Evolutionary conservation across 2,797 vertebrate species (phyloP).

Genomic region (Chelon labrosus): DNA sequence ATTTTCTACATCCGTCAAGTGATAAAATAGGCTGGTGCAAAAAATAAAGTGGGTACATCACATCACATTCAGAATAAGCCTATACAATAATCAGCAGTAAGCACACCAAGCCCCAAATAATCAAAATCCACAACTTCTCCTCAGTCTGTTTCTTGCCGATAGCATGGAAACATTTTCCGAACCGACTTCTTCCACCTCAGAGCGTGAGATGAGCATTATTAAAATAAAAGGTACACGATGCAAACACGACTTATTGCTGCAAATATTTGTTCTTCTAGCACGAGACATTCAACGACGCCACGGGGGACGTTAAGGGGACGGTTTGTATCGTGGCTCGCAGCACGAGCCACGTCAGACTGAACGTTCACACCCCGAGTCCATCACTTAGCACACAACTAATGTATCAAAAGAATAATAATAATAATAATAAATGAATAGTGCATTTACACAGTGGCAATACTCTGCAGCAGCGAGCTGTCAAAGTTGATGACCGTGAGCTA

Average conservation of each 20-base stretch:
- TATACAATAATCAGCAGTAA: conserved; percentile 12
- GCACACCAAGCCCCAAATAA: conserved; percentile 10
- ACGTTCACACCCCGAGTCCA: conserved; percentile 35
- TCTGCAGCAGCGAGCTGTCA: not conserved
- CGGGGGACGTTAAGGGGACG: conserved; percentile 46
- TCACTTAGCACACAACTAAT: not conserved
- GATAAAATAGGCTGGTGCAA: conserved; percentile 30
- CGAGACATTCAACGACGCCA: no score
- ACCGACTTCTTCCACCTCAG: conserved; percentile 16
- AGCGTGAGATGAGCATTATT: not conserved
- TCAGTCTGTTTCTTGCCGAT: not conserved
- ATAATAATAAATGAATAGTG: conserved; percentile 12
- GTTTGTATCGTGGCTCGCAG: conserved; percentile 21
- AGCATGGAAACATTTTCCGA: not conserved
- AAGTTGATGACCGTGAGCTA: not conserved
- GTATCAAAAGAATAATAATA: conserved; percentile 1
- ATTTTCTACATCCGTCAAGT: conserved; percentile 11
- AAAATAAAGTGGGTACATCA: not conserved
- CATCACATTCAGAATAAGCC: not conserved
- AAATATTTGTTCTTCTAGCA: conserved; percentile 41
- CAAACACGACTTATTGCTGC: conserved; percentile 49
- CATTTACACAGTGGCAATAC: conserved; percentile 26
- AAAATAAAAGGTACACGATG: conserved; percentile 4
- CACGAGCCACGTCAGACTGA: not conserved
- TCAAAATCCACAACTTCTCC: not conserved